Conservation (phyloP, 2,888 invertebrate genomes). For the Iselma pallidipennis region DNA sequence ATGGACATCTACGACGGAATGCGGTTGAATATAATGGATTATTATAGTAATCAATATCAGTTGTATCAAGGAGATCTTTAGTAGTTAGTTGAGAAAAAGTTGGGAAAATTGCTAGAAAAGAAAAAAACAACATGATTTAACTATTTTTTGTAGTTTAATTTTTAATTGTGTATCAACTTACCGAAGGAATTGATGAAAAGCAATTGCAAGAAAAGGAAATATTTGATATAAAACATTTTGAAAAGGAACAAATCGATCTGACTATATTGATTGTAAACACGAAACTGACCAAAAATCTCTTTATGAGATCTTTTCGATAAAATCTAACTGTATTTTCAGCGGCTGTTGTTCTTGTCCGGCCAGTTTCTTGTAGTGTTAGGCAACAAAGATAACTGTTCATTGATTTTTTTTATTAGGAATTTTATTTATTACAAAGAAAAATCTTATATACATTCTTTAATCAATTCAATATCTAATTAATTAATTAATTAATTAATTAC, state of each 20-base stretch:
- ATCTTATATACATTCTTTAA: not conserved
- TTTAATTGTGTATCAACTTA: not conserved
- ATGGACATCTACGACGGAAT: constrained; percentile 61
- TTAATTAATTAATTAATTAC: not conserved
- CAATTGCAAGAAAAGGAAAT: not conserved
- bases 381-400: not conserved
- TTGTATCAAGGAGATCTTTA: constrained; percentile 6
- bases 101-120: not conserved
- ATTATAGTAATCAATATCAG: not conserved
- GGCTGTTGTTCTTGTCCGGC: not conserved
- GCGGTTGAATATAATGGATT: constrained; percentile 12
- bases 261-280: no score
- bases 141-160: not conserved
- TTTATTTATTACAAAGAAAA: not conserved
- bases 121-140: not conserved
- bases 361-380: not conserved
- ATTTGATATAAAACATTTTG: not conserved
- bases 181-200: not conserved
- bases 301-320: not conserved
- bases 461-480: no score
- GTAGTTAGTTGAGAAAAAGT: constrained; percentile 18
- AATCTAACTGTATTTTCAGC: not conserved
- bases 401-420: not conserved
- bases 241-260: not conserved
- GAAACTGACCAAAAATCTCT: not conserved